These are phyloP conservation scores for Pachyseris speciosa DNA, from an alignment of 64 coral and sea anemone species.

Conservation along the genomic window DNA sequence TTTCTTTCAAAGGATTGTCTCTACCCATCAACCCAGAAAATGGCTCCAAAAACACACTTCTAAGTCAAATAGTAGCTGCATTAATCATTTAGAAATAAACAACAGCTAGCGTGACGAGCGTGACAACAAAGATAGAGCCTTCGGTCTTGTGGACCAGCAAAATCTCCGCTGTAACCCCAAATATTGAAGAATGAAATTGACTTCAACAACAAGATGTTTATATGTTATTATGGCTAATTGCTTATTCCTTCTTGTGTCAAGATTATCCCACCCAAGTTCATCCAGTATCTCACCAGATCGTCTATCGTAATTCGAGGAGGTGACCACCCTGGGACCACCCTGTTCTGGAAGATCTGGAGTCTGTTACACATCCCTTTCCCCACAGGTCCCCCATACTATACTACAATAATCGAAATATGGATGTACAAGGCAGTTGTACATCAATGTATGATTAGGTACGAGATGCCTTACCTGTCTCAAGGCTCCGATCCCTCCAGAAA, in stretches of 20 bases:
- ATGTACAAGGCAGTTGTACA: constrained; percentile 17
- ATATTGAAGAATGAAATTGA: too few species aligned
- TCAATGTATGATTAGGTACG: constrained; percentile 11
- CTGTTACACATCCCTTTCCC: background rate
- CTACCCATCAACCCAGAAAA: too few species aligned
- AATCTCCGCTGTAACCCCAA: too few species aligned
- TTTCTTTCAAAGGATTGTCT: too few species aligned
- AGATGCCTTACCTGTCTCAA: constrained; percentile 32
- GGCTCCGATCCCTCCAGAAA: constrained; percentile 4
- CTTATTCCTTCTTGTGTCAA: background rate
- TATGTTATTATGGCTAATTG: background rate
- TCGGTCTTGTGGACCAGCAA: too few species aligned
- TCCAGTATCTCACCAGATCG: constrained; percentile 6
- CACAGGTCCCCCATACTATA: constrained; percentile 29
- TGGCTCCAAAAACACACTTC: too few species aligned
- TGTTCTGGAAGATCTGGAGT: background rate
- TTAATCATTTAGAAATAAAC: too few species aligned
- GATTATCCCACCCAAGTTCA: constrained; percentile 14
- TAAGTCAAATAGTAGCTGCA: too few species aligned
- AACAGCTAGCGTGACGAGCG: too few species aligned
- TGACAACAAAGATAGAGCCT: too few species aligned
- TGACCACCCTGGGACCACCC: constrained; percentile 1
- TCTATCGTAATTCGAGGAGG: constrained; percentile 24
- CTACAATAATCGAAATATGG: constrained; percentile 44
- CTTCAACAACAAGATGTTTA: background rate